Evolutionary conservation across 2,113 vertebrate species (phyloP), one percentile per base, ranked within the genome.

Genomic region (Alligator mississippiensis): DNA sequence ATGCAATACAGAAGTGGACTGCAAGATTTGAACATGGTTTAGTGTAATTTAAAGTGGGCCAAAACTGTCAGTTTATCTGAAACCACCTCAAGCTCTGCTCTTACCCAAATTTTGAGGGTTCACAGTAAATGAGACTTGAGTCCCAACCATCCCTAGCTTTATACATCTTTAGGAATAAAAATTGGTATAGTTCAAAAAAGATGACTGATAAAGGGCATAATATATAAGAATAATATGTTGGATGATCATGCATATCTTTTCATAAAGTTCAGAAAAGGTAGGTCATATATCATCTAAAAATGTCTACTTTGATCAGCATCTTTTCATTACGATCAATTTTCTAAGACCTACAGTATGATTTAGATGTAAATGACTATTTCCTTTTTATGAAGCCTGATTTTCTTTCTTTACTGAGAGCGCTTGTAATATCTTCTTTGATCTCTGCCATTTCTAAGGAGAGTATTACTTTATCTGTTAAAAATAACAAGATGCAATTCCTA

Each of bases 341-440:
- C 72, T 57, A 75, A 90, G 61, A 60, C 68, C 34, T 82, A 1
- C 38, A 9, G 78, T 87, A 1, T 15, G 64, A 57, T 2, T 88
- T 79, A 84, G 76, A 88, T 75, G 76, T 54, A 79, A 83, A 88
- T 92, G 76, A 85, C 72, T 92, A 83, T 92, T 9, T 83, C 79
- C 58, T 21, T 66, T 3, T 1, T 63, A 8, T 27, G 58, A 81
- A 61, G 64, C 47, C 38, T 72, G 63, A 25, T 80, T 64, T 84
- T 60, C 12, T 57, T 54, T 75, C 86, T 54, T 55, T 6, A 1
- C 5, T 28, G 77, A 85, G 57, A 80, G 80, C 87, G 19, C 64
- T 79, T 87, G 30, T 88, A 66, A 81, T 81, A 66, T 91, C 25
- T 9, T 88, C 59, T 93, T 87, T 85, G 82, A 79, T 87, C 91